Evolutionary conservation across 1,140 invertebrate species (phyloP), one percentile per base, ranked within the genome.

Genomic region (Drosophila sproati): DNA sequence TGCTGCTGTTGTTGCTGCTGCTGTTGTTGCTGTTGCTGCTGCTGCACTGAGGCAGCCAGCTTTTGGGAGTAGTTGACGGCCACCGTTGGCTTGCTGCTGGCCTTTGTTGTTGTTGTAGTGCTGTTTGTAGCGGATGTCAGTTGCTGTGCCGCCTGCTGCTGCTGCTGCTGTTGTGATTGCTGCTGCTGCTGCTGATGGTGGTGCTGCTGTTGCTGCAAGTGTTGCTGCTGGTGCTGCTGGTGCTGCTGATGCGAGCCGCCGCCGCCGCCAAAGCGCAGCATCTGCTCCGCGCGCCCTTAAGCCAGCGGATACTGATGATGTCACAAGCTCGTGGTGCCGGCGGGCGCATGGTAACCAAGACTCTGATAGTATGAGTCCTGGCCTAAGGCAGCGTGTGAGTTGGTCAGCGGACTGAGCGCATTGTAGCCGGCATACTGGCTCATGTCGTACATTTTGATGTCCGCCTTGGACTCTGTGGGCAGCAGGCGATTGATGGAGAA

Each of bases 401-500:
- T 93, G 90, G 95, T 89, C 77, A 95, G 92, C 80, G 95, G 94
- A 87, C 93, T 94, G 54, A 95, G 74, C 32, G 95, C 93, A 77
- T 94, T 95, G 79, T 96, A 95, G 34, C 95, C 95, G 47, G 93
- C 91, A 78, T 96, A 96, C 93, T 95, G 94, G 91, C 94, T 93
- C 92, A 96, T 95, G 69, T 96, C 95, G 93, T 97, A 97, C 95
- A 97, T 96, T 92, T 96, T 96, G 72, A 96, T 94, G 92, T 96
- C 96, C 48, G 96, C 95, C 92, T 98, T 97, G 61, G 95, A 96
- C 83, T 97, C 97, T 50, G 96, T 96, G 6, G 97, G 96, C 81
- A 98, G 93, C 87, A 98, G 94, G 91, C 98, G 96, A 76, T 97
- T 98, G 83, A 99, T 98, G 92, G 97, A 98, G 93, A 98, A 99